Percentiles rank a stretch among this genome's conserved stretches.
These are phyloP conservation scores for Limnephilus marmoratus DNA, from an alignment of 2,888 invertebrate species.

Conservation along the genomic window DNA sequence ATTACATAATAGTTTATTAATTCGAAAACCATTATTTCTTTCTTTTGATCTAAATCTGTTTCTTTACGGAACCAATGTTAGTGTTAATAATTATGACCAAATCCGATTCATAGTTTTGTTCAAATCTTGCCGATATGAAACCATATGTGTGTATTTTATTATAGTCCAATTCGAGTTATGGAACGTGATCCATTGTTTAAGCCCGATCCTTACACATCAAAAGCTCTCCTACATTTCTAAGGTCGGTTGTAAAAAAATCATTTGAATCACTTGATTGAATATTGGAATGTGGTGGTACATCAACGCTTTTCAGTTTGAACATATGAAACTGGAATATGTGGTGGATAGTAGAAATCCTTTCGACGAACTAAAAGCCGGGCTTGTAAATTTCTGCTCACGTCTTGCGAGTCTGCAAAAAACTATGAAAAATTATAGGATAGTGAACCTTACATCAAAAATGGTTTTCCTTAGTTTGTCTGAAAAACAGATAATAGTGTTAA, in stretches of 20 bases:
- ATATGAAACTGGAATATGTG: not conserved
- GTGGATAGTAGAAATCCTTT: not conserved
- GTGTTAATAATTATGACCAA: not conserved
- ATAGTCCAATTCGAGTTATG: not conserved
- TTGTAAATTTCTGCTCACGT: conserved; percentile 22
- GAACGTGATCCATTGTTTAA: conserved; percentile 17
- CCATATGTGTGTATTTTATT: not conserved
- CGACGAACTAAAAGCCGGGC: not conserved
- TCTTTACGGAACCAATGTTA: not conserved
- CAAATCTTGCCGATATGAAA: not conserved
- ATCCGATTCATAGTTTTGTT: not conserved
- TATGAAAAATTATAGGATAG: conserved; percentile 12
- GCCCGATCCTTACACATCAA: not conserved
- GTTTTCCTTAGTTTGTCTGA: not conserved
- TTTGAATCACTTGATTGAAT: not conserved
- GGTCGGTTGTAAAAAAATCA: not conserved
- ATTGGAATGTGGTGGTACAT: not conserved
- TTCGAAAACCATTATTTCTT: too few species aligned
- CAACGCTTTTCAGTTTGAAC: not conserved
- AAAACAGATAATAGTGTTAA: not conserved
- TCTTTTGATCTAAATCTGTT: not conserved
- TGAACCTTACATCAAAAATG: not conserved
- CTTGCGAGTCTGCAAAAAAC: conserved; percentile 24
- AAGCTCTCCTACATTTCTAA: not conserved
- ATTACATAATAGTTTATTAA: too few species aligned